Evolutionary conservation across 2,113 vertebrate genomes (phyloP), one percentile per base, ranked within the genome.

Genomic region (Corythaixoides concolor): DNA sequence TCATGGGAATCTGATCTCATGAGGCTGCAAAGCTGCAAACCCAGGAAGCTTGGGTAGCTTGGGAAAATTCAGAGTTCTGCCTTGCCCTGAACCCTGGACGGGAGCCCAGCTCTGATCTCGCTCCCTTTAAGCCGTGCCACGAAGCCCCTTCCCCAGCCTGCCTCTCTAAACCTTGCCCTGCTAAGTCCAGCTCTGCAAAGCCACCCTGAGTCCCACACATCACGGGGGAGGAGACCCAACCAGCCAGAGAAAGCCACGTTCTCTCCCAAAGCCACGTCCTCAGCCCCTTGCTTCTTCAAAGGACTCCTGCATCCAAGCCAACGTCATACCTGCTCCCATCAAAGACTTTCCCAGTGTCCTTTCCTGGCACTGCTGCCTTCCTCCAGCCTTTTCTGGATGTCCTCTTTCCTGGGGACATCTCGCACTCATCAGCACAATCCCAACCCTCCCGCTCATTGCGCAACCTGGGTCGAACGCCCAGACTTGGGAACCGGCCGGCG

Each of bases 21-120:
- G 93, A 91, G 89, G 59, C 67, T 80, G 83, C 73, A 18, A 5
- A 84, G 77, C 73, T 82, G 72, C 85, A 68, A n/a, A 20, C 56
- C 87, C 87, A 33, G 81, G 76, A 73, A 92, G 72, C 4, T 33
- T 39, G 86, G 93, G 74, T 75, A 89, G 91, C 94, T 96, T 95
- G 93, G 87, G 91, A 96, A 97, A 97, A 93, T 35, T 39, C 21
- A 1, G 73, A 75, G 56, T 2, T 41, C 10, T 43, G 91, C 93
- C 63, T 82, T 80, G 92, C 88, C 72, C 82, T 86, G 64, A 24
- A 56, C 85, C 90, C 75, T 96, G 96, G 90, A 77, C 0, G 1
- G 27, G 83, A 93, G 95, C 96, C 95, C 96, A 68, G 88, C 88
- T 84, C 88, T 58, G 55, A 83, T 37, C 90, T 83, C 3, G 6